Evolutionary conservation across 1,140 invertebrate genomes (phyloP).

Genomic region (Dinothrombium tinctorium): DNA sequence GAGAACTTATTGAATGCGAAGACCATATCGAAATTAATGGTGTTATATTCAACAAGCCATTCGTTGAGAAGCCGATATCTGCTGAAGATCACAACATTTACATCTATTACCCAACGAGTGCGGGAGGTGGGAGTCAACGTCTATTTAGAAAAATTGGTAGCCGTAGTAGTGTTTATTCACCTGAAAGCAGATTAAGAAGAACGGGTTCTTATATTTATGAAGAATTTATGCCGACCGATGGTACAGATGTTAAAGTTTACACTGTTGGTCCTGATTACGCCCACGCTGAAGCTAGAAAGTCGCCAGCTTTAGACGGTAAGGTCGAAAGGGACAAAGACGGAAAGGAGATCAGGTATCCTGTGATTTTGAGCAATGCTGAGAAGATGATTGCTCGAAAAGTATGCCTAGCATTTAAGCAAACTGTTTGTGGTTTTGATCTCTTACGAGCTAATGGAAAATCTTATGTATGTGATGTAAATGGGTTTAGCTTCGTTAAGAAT

Average conservation of each 20-base stretch:
- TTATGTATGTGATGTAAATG: slow-evolving; percentile 98
- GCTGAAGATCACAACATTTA: slow-evolving; percentile 99
- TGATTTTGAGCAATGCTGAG: slow-evolving; percentile 87
- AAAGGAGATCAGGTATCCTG: slow-evolving; percentile 87
- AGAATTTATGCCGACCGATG: slow-evolving; percentile 99
- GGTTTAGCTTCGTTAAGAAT: slow-evolving; percentile 99
- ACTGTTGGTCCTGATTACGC: slow-evolving; percentile 94
- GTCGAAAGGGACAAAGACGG: slow-evolving; percentile 94
- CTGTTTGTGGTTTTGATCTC: slow-evolving; percentile 97
- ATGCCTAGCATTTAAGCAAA: slow-evolving; percentile 41
- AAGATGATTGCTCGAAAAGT: slow-evolving; percentile 98
- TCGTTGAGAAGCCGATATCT: slow-evolving; percentile 93
- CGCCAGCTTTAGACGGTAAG: slow-evolving; percentile 89
- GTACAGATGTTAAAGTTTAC: slow-evolving; percentile 74
- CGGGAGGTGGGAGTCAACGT: slow-evolving; percentile 83
- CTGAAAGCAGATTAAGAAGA: slow-evolving; percentile 80
- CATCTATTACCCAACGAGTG: slow-evolving; percentile 96
- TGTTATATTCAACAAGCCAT: slow-evolving; percentile 90
- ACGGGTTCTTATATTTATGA: slow-evolving; percentile 98
- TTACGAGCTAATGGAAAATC: slow-evolving; percentile 91
- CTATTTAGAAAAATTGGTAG: slow-evolving; percentile 97
- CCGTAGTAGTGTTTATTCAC: slow-evolving; percentile 90
- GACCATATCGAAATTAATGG: slow-evolving; percentile 98
- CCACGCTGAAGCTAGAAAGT: slow-evolving; percentile 95
- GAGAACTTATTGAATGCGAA: slow-evolving; percentile 81